These are phyloP conservation scores for Melikaiella ostensackeni DNA, from an alignment of 2,888 invertebrate species.

Conservation along the genomic window DNA sequence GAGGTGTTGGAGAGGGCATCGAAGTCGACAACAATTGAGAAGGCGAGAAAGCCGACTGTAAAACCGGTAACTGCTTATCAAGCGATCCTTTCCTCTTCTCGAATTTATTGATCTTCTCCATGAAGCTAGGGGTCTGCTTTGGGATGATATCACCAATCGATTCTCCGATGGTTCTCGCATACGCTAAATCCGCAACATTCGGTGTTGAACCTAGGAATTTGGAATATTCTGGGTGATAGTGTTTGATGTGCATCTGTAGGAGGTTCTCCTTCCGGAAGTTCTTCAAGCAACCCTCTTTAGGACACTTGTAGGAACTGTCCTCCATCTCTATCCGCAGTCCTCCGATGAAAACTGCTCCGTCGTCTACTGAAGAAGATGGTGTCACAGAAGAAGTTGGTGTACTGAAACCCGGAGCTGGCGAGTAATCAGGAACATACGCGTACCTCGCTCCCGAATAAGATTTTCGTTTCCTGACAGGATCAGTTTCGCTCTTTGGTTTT, in stretches of 20 bases:
- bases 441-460: slow-evolving; percentile 65
- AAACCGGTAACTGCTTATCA: slow-evolving; percentile 57
- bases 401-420: slow-evolving; percentile 45
- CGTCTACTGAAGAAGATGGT: slow-evolving; percentile 61
- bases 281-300: slow-evolving; percentile 90
- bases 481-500: slow-evolving; percentile 51
- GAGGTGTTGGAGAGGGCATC: slow-evolving; percentile 51
- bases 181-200: slow-evolving; percentile 91
- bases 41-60: slow-evolving; percentile 53
- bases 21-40: slow-evolving; percentile 49
- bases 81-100: slow-evolving; percentile 60
- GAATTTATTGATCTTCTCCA: slow-evolving; percentile 76
- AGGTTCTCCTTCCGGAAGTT: slow-evolving; percentile 94
- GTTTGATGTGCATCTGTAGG: slow-evolving; percentile 95
- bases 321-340: slow-evolving; percentile 81
- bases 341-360: slow-evolving; percentile 73
- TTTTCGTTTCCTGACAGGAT: slow-evolving; percentile 65
- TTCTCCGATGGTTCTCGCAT: slow-evolving; percentile 86
- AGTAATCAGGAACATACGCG: slow-evolving; percentile 48
- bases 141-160: slow-evolving; percentile 78
- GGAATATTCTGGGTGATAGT: slow-evolving; percentile 91
- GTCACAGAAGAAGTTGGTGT: slow-evolving; percentile 44
- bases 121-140: slow-evolving; percentile 73
- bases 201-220: slow-evolving; percentile 89
- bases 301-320: slow-evolving; percentile 84